phyloP scores from a whole-genome alignment of 30 jellyfish, hydroid and myxozoan genomes.

The Pseudorhiza aurosa region DNA sequence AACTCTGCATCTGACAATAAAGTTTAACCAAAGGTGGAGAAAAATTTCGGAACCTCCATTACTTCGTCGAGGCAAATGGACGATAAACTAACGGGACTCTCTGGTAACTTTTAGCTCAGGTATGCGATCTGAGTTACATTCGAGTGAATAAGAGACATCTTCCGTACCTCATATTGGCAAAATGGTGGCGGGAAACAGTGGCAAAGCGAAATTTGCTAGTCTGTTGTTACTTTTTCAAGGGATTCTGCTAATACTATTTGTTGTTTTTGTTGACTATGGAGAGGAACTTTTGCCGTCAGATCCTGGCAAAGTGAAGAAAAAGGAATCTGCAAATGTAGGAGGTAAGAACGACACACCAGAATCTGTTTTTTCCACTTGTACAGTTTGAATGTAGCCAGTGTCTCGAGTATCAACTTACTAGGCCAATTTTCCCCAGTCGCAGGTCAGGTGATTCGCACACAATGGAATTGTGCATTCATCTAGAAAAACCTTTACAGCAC shows the following conservation, averaged over 20 bases:
- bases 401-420: background rate
- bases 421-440: background rate
- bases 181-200: slow-evolving; percentile 58
- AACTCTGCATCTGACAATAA: slow-evolving; percentile 10
- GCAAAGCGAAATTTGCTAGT: slow-evolving; percentile 86
- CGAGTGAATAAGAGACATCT: background rate
- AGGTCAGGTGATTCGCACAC: slow-evolving; percentile 26
- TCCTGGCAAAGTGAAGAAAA: slow-evolving; percentile 3
- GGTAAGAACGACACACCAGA: background rate
- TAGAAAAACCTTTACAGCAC: background rate
- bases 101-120: too few species aligned
- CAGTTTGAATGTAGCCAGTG: background rate
- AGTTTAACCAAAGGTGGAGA: background rate
- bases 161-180: background rate
- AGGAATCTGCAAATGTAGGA: background rate
- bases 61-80: too few species aligned
- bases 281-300: slow-evolving; percentile 72
- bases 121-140: background rate
- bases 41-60: slow-evolving; percentile 15
- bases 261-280: slow-evolving; percentile 89
- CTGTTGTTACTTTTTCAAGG: slow-evolving; percentile 82
- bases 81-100: too few species aligned
- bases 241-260: slow-evolving; percentile 77
- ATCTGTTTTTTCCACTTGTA: background rate
- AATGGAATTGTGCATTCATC: background rate